These are phyloP conservation scores for Drosophila pachea DNA, from an alignment of 1,140 invertebrate genomes.

Conservation along the genomic window DNA sequence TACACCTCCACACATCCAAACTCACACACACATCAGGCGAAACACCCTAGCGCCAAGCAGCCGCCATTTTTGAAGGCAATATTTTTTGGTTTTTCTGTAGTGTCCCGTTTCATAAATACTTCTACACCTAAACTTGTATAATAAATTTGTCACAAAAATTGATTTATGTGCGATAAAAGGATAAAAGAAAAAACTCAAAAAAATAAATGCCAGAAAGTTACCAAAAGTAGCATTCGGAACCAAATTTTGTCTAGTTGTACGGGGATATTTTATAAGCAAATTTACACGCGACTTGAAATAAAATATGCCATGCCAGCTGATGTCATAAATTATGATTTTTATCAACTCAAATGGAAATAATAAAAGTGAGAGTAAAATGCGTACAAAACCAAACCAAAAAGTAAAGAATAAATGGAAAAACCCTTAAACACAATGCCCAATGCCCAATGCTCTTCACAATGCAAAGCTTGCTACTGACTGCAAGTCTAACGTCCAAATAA, in stretches of 20 bases:
- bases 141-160: constrained; percentile 78
- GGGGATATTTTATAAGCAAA: constrained; percentile 19
- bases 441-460: constrained; percentile 75
- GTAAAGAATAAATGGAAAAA: constrained; percentile 29
- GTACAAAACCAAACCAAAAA: constrained; percentile 42
- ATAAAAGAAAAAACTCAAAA: constrained; percentile 51
- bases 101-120: constrained; percentile 25
- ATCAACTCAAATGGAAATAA: constrained; percentile 75
- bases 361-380: constrained; percentile 58
- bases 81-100: constrained; percentile 25
- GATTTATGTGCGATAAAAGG: constrained; percentile 78
- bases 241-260: constrained; percentile 27
- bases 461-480: constrained; percentile 40
- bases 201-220: constrained; percentile 14
- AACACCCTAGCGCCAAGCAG: constrained; percentile 30
- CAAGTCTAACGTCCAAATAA: constrained; percentile 46
- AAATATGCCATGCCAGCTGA: constrained; percentile 67
- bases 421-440: constrained; percentile 68
- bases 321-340: constrained; percentile 78
- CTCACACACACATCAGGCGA: constrained; percentile 6
- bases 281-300: constrained; percentile 42
- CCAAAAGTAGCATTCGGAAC: constrained; percentile 16
- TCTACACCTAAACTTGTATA: constrained; percentile 65
- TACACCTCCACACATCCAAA: constrained; percentile 4
- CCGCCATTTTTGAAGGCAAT: constrained; percentile 42